These are phyloP conservation scores for Drosophila malerkotliana DNA, from an alignment of 1,140 invertebrate genomes.

Conservation along the genomic window DNA sequence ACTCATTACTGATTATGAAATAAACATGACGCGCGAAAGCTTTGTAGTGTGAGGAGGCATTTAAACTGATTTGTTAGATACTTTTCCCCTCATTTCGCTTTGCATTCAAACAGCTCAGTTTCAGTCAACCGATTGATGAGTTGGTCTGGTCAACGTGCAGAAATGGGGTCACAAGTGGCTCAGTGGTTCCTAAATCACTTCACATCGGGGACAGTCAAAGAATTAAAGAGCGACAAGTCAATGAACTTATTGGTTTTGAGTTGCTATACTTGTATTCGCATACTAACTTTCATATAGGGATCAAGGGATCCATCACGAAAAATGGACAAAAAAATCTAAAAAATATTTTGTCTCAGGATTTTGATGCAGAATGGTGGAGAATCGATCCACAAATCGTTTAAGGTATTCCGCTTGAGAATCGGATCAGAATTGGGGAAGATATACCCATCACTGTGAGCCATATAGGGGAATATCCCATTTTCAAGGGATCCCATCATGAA, in stretches of 20 bases:
- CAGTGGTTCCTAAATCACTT: slow-evolving; percentile 53
- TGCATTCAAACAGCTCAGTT: slow-evolving; percentile 13
- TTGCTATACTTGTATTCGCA: too few relatives aligned
- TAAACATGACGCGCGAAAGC: slow-evolving; percentile 19
- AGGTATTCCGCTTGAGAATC: too few relatives aligned
- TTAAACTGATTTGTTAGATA: slow-evolving; percentile 56
- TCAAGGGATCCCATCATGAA: too few relatives aligned
- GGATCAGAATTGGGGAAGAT: too few relatives aligned
- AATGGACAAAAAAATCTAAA: too few relatives aligned
- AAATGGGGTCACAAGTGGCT: slow-evolving; percentile 18
- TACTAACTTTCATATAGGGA: too few relatives aligned
- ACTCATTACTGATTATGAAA: slow-evolving; percentile 79
- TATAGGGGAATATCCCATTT: too few relatives aligned
- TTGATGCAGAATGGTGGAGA: too few relatives aligned
- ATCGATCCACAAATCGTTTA: too few relatives aligned
- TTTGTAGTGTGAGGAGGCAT: not conserved
- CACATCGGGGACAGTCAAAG: slow-evolving; percentile 39
- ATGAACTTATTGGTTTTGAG: slow-evolving; percentile 6
- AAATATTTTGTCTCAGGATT: too few relatives aligned
- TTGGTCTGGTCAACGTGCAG: slow-evolving; percentile 31
- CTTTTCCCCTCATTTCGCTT: slow-evolving; percentile 4
- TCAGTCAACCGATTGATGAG: slow-evolving; percentile 32
- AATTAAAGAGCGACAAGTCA: slow-evolving; percentile 24
- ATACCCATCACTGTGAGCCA: too few relatives aligned
- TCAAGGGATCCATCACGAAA: too few relatives aligned